Evolutionary conservation across 53 echinoderm and acorn worm species (phyloP), one percentile per base, ranked within the genome.

Genomic region (Paelopatides confundens): DNA sequence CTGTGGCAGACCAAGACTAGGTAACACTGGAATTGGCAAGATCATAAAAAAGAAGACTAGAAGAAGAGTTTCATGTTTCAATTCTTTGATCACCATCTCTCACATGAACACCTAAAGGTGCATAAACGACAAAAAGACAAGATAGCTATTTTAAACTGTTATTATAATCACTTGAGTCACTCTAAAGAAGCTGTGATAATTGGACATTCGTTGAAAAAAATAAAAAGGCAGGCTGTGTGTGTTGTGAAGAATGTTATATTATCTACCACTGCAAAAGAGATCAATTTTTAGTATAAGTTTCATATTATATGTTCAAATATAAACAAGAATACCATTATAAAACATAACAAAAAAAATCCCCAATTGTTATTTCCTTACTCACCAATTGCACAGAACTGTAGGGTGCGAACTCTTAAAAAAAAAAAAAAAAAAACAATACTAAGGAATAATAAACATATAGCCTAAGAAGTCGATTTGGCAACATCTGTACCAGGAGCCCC

Each of bases 91-190:
- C 74, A 74, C 74, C 43, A 46, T 74, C 74, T 74, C 74, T 40
- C 74, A 74, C 46, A 46, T 39, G 46, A 39, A 74, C 74, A 74
- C 74, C 39, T 40, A 40, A n/a, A 39, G 74, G 39, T 40, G 74
- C 39, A 74, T 74, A 40, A 74, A 74, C 47, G 74, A 74, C 74
- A 74, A 74, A 58, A 58, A 40, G 74, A 74, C 74, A 74, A 39
- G 46, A 74, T 74, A 74, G 74, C 74, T 74, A 74, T 74, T 74
- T 74, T 74, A 40, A 74, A 43, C 74, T 39, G 74, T 74, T 40
- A 74, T 74, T 74, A 74, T 74, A 74, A 74, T 74, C 74, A 74
- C 74, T n/a, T 39, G 74, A 74, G 74, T 74, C 74, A 74, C 74
- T 74, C 74, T 36, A 74, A 29, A 40, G 74, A 74, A 74, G 74